Evolutionary conservation across 2,888 invertebrate genomes (phyloP), one percentile per base, ranked within the genome.

Genomic region (Eutolmus rufibarbis): DNA sequence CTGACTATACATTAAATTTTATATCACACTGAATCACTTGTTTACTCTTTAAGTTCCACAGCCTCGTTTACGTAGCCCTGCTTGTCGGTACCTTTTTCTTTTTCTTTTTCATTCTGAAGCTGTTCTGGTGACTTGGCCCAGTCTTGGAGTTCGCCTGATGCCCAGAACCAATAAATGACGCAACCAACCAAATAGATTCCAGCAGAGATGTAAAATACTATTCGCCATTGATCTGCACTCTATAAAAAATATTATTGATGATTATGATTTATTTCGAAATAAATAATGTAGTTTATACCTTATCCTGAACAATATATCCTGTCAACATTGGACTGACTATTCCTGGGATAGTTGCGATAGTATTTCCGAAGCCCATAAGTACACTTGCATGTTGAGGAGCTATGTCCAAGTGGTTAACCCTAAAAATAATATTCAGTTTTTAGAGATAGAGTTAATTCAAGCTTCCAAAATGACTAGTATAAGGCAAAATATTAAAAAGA

Each of bases 381-480:
- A 98, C 95, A 91, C 98, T 96, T 12, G 98, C 98, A 93, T 97
- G 97, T 88, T 97, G 97, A 0, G 98, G 98, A 0, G 98, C 98
- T 86, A 98, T 95, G 91, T 98, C 98, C 91, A 98, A 93, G 91
- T 98, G 97, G 91, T 96, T 96, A 0, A 96, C 96, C 89, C 96
- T 96, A 92, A 14, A 87, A 92, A 91, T 34, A 34, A 34, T 7
- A 34, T 34, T 7, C 7, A 34, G 34, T 7, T 7, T 34, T 34
- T 34, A 34, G 7, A 34, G 5, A 34, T 34, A 34, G 0, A 34
- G 5, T 34, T 34, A 5, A 37, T 37, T 46, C 16, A 16, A 16
- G 46, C 4, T 51, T 14, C 40, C 40, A 40, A 40, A 40, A 40
- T 40, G 40, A 40, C 40, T 12, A 40, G 40, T 8, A 0, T 37